Evolutionary conservation across 2,113 vertebrate genomes (phyloP), one percentile per base, ranked within the genome.

Genomic region (Ascaphus truei): DNA sequence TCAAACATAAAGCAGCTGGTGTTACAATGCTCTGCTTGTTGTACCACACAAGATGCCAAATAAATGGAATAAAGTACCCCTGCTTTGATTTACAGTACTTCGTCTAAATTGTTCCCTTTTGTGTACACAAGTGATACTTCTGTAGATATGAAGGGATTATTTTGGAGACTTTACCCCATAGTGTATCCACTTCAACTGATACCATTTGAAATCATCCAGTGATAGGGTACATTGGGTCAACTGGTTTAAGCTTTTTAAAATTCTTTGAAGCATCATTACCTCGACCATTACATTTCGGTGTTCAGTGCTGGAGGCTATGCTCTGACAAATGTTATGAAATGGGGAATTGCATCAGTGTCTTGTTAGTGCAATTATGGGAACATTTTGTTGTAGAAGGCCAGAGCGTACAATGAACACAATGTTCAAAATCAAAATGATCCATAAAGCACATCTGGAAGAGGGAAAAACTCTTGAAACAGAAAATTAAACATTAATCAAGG

Each of bases 221-320:
- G 25, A 26, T 48, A 36, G 55, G 41, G 43, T 58, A 58, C 31
- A 29, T 50, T 58, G 25, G 66, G 66, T 68, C 55, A 68, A 51
- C 43, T 36, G 31, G 37, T 57, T 68, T 47, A 56, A 57, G 47
- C 64, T 56, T 29, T 67, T 55, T 66, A 41, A 30, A 66, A 43
- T 23, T 53, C 50, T 67, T 68, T 68, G 66, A 68, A 68, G 66
- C 66, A 33, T 68, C 66, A 68, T 68, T 60, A 58, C 43, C 66
- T 57, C 33, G 29, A 34, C 55, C 31, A 68, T 60, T 68, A 68
- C 9, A 22, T 37, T 29, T 31, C 56, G 30, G 34, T 25, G 33
- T 59, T 59, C 43, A 37, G n/a, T n/a, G 66, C 66, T 59, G 60
- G 43, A 51, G 66, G 66, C 55, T 37, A 59, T 30, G 43, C 66